Base-by-base conservation (phyloP, 92 coral and sea anemone species). In the Phenganax marumi region DNA sequence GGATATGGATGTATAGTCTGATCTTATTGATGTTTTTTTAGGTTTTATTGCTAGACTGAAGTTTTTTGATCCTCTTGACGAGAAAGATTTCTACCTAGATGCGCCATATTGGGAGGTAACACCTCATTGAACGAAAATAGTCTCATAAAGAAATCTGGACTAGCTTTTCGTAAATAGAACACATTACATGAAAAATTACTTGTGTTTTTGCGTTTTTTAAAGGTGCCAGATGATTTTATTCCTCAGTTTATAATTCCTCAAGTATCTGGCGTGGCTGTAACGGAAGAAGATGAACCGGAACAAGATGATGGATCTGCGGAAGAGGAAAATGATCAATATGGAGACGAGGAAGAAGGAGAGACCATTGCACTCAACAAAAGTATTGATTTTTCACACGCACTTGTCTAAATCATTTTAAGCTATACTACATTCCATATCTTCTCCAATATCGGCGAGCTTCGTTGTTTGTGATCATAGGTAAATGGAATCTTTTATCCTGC, bases 51-150 rank as follows among this genome's bases (percentile, higher is more conserved):
- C 89, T 8, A 93, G 79, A 75, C 88, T 87, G 75, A 86, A 91
- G 26, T 93, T 93, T 84, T 91, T 93, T 71, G 93, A 89, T 80
- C 97, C 97, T 61, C 76, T 91, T 14, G 87, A 54, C 46, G 97
- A 89, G 3, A 90, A 93, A 50, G 88, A 91, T 52, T 70, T 93
- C 24, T 93, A 91, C 75, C 90, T 90, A 58, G 97, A 93, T 80
- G 88, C 85, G 23, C 89, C 90, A 53, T 91, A 82, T 74, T 93
- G 97, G 97, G 93, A 91, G 85, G 97, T 93, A 88, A 80, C 87
- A 47, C 43, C 43, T 5, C 43, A 33, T 5, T 33, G 43, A 33
- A 33, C 43, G 43, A 33, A 33, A 5, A 33, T 33, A 33, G 5
- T 33, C 43, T 33, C 5, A 33, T 1, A 1, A 1, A 33, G 43